A percentile compares a stretch with the other conserved stretches of the same genome.
Evolutionary conservation across 2,888 invertebrate species (phyloP).

Genomic region (Bruchidius siliquastri): DNA sequence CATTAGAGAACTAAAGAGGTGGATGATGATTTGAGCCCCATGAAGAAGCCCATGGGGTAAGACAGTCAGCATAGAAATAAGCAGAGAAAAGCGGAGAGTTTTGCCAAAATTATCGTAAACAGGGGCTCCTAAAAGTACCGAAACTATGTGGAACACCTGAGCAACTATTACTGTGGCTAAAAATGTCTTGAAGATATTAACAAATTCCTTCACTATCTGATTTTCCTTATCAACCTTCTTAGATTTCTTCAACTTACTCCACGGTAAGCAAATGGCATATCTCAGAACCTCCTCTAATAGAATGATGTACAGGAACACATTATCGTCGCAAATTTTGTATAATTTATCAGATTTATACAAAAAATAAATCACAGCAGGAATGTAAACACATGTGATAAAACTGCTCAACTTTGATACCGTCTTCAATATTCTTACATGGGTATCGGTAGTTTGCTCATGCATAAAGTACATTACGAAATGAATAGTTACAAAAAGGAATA

Average conservation of each 20-base stretch:
- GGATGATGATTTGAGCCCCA: slow-evolving; percentile 56
- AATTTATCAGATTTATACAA: slow-evolving; percentile 56
- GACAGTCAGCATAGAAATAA: slow-evolving; percentile 59
- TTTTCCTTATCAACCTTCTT: slow-evolving; percentile 7
- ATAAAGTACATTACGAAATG: neutral
- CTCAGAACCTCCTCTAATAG: slow-evolving; percentile 54
- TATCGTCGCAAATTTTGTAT: slow-evolving; percentile 56
- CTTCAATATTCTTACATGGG: neutral
- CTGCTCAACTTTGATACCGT: slow-evolving; percentile 16
- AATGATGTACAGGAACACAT: slow-evolving; percentile 38
- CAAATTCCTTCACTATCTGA: slow-evolving; percentile 10
- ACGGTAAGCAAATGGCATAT: slow-evolving; percentile 24
- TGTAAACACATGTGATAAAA: slow-evolving; percentile 58
- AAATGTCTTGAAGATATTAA: slow-evolving; percentile 47
- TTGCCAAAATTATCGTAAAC: slow-evolving; percentile 59
- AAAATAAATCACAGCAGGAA: slow-evolving; percentile 55
- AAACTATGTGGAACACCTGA: slow-evolving; percentile 54
- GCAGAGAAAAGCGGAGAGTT: slow-evolving; percentile 61
- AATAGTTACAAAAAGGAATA: too few relatives aligned
- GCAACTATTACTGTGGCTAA: slow-evolving; percentile 49
- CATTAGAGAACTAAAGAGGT: slow-evolving; percentile 53
- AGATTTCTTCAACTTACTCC: slow-evolving; percentile 36
- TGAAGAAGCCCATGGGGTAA: slow-evolving; percentile 60
- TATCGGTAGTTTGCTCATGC: neutral
- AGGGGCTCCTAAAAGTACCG: slow-evolving; percentile 67